phyloP scores from a whole-genome alignment of 2,888 invertebrate species.

The Nematopogon swammerdamellus region DNA sequence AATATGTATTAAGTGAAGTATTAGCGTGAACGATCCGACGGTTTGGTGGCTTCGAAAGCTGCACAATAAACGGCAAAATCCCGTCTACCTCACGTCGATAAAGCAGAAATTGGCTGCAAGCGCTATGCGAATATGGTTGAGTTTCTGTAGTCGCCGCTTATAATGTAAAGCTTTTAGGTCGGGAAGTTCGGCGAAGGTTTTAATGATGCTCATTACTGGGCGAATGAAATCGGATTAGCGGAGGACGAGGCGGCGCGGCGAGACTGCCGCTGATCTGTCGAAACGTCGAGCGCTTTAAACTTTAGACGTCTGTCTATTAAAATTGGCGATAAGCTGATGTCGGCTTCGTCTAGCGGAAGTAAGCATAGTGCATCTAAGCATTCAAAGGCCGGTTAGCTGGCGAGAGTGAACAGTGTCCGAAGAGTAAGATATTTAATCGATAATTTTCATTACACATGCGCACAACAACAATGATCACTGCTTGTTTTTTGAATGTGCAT shows the following conservation, averaged over 20 bases:
- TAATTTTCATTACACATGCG: too few species aligned
- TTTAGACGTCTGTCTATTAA: neutral
- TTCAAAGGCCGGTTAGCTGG: too few species aligned
- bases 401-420: too few species aligned
- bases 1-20: too few species aligned
- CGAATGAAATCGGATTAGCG: constrained; percentile 44
- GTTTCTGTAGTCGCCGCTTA: neutral
- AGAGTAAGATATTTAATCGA: too few species aligned
- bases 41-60: neutral
- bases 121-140: neutral
- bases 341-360: too few species aligned
- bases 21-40: neutral
- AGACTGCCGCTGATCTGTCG: neutral
- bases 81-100: neutral
- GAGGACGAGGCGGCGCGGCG: neutral
- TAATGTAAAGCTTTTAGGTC: neutral
- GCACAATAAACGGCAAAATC: neutral
- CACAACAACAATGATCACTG: too few species aligned
- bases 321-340: neutral
- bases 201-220: constrained; percentile 45
- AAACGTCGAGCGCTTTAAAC: neutral
- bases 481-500: too few species aligned
- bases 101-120: neutral
- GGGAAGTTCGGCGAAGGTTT: constrained; percentile 21
- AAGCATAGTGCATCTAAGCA: too few species aligned